Evolutionary conservation across 2,113 vertebrate species (phyloP), one percentile per base, ranked within the genome.

Genomic region (Xiphophorus maculatus): DNA sequence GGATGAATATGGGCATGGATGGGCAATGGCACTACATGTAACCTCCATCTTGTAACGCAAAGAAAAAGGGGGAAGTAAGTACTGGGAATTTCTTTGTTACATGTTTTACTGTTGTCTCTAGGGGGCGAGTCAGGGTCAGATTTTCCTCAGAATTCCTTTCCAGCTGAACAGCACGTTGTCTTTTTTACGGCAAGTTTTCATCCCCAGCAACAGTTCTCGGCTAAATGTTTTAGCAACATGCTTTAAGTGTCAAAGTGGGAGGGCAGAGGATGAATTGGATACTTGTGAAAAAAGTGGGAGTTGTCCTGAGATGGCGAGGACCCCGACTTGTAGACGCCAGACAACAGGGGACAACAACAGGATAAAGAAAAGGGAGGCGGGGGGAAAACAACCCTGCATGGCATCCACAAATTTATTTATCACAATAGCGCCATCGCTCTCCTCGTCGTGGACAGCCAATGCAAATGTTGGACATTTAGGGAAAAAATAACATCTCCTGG

Each of bases 21-120:
- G 98, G 98, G 94, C 98, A 99, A 94, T 99, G 98, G 98, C 98
- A 99, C 96, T 99, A 99, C 97, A 99, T 99, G 98, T 99, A 99
- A 98, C 95, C 95, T 95, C 94, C 96, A 95, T 93, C 96, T 96
- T 98, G 96, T 96, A 96, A 96, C 96, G 95, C 96, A 97, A 96
- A 96, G 95, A 97, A 94, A 96, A 94, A 97, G 96, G 97, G 96
- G 97, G 96, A 99, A 96, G 98, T 99, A 99, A 99, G 98, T 99
- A 98, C 83, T 89, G 86, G 89, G 91, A 66, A 17, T 74, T 93
- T 86, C 87, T 91, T 92, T 58, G 51, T 92, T 89, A 74, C 85
- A 86, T 90, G 62, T 81, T 83, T 51, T 80, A 80, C 30, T 81
- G 35, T 82, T 79, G 15, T 76, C 2, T 37, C 2, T 37, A 2